These are phyloP conservation scores for Planiliza haematocheilus DNA, from an alignment of 2,113 vertebrate species.

Conservation along the genomic window DNA sequence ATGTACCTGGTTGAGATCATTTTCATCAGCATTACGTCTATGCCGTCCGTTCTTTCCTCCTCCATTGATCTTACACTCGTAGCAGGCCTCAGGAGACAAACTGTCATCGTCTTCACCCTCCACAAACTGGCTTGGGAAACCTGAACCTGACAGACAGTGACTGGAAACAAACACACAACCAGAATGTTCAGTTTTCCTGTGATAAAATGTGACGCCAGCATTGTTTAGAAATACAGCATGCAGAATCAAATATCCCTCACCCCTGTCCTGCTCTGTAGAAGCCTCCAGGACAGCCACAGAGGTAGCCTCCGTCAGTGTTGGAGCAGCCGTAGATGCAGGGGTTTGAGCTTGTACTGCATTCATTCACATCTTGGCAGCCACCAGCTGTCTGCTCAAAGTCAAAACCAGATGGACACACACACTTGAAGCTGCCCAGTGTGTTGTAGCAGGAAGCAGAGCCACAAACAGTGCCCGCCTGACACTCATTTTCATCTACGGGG, in stretches of 20 bases:
- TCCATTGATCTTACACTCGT: constrained; percentile 95
- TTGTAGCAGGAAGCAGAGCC: constrained; percentile 96
- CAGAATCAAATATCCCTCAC: constrained; percentile 78
- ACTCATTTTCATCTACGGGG: constrained; percentile 92
- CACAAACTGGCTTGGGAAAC: constrained; percentile 82
- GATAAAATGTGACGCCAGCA: background rate
- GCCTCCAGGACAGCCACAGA: constrained; percentile 92
- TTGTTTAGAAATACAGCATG: background rate
- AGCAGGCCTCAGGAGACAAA: constrained; percentile 91
- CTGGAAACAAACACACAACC: constrained; percentile 71
- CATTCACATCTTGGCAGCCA: constrained; percentile 93
- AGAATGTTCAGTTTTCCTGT: background rate
- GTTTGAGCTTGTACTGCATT: constrained; percentile 83
- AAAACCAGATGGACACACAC: constrained; percentile 94
- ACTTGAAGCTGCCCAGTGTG: constrained; percentile 94
- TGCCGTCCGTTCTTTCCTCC: constrained; percentile 81
- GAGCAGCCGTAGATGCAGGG: constrained; percentile 94
- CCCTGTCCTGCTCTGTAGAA: constrained; percentile 94
- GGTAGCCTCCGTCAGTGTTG: constrained; percentile 93
- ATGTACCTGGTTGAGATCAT: constrained; percentile 79
- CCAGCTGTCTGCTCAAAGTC: constrained; percentile 87
- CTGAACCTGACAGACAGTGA: constrained; percentile 89
- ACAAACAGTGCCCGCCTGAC: constrained; percentile 82
- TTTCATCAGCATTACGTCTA: constrained; percentile 77
- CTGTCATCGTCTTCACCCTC: constrained; percentile 85